Evolutionary conservation across 1,140 invertebrate genomes (phyloP).

Genomic region (Dryas iulia): DNA sequence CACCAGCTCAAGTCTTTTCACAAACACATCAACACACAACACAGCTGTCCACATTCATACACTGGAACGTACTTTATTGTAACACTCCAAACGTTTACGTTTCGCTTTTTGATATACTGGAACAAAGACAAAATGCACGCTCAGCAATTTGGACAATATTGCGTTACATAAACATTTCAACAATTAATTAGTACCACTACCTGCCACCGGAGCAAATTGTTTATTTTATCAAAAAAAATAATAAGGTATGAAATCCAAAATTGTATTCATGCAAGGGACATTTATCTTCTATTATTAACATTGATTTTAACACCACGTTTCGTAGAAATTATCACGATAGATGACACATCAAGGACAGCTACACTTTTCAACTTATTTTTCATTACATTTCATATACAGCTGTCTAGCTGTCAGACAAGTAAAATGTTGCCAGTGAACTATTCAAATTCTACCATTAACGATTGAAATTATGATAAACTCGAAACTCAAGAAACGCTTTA

Average conservation of each 20-base stretch:
- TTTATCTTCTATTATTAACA: conserved; percentile 23
- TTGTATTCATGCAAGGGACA: conserved; percentile 3
- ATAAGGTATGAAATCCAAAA: background rate
- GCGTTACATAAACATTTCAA: conserved; percentile 78
- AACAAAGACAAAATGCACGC: conserved; percentile 70
- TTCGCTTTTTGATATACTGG: conserved; percentile 52
- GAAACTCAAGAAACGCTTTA: too few relatives aligned
- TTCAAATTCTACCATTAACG: conserved; percentile 30
- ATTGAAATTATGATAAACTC: conserved; percentile 11
- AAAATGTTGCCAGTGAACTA: conserved; percentile 52
- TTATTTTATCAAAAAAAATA: conserved; percentile 11
- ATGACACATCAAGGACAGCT: conserved; percentile 77
- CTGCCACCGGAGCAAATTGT: conserved; percentile 52
- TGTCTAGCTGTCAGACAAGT: conserved; percentile 66
- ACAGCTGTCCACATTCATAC: conserved; percentile 34
- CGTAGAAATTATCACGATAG: conserved; percentile 63
- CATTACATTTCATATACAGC: conserved; percentile 66
- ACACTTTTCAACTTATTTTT: conserved; percentile 72
- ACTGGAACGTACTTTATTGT: background rate
- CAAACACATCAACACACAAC: conserved; percentile 56
- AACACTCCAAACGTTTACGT: background rate
- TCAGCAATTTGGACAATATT: conserved; percentile 66
- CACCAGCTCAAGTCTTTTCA: conserved; percentile 51
- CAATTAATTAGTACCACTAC: conserved; percentile 54
- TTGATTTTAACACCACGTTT: conserved; percentile 56